Conservation (phyloP, 92 coral and sea anemone species). For the Epizoanthus scotinus region DNA sequence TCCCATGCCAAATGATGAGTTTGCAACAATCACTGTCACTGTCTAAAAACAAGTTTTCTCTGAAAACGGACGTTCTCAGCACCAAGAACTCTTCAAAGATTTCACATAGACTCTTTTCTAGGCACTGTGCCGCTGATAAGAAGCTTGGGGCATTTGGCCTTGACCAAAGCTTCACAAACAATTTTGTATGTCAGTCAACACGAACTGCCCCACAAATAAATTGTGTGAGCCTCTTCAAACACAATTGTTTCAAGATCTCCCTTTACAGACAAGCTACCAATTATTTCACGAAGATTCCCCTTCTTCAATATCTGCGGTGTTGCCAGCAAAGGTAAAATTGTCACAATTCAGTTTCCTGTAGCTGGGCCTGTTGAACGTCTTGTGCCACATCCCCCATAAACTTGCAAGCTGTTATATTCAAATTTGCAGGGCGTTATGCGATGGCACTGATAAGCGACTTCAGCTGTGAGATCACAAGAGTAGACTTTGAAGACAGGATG, state of each 20-base stretch:
- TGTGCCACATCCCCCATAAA: constrained; percentile 41
- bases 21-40: no score
- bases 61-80: constrained; percentile 12
- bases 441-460: constrained; percentile 27
- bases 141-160: constrained; percentile 37
- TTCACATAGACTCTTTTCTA: background rate
- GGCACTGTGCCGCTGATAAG: constrained; percentile 41
- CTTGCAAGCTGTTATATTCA: constrained; percentile 31
- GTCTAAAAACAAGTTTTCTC: constrained; percentile 32
- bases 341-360: background rate
- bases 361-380: constrained; percentile 28
- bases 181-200: constrained; percentile 42
- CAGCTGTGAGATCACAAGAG: constrained; percentile 35
- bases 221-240: constrained; percentile 48
- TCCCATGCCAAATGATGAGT: no score
- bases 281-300: background rate
- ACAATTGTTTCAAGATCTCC: constrained; percentile 38
- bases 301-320: constrained; percentile 24
- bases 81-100: constrained; percentile 19
- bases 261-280: background rate
- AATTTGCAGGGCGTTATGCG: background rate
- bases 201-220: constrained; percentile 40
- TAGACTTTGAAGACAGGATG: constrained; percentile 27
- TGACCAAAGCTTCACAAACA: constrained; percentile 30
- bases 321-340: constrained; percentile 14